phyloP scores from a whole-genome alignment of 2,113 vertebrate species.

The Lepisosteus oculatus region DNA sequence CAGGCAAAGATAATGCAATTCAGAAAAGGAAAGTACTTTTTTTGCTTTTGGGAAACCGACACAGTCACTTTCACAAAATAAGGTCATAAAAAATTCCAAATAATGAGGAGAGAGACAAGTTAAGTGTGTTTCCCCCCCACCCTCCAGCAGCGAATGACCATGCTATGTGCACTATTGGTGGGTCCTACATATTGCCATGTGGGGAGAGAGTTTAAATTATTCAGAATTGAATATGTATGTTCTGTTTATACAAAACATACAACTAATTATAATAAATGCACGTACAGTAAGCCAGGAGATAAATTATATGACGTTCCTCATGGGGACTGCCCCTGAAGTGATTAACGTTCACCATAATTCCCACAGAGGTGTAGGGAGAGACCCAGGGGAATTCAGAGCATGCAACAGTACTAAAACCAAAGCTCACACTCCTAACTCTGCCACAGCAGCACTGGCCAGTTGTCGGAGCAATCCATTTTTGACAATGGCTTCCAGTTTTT shows the following conservation, averaged over 20 bases:
- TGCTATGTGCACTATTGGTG: neutral
- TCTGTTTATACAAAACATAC: neutral
- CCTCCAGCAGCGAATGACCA: neutral
- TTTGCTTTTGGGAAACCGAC: neutral
- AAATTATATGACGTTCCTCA: neutral
- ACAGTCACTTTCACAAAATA: constrained; percentile 4
- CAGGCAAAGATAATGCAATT: neutral
- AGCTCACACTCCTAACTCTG: constrained; percentile 4
- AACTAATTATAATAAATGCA: constrained; percentile 3
- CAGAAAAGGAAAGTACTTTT: neutral
- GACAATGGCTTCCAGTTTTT: neutral
- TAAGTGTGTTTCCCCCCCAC: neutral
- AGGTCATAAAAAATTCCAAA: neutral
- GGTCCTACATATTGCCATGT: no score
- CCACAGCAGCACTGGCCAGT: neutral
- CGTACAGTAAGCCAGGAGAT: constrained; percentile 1
- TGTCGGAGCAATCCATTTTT: neutral
- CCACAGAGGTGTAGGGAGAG: constrained; percentile 47
- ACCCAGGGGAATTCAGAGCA: constrained; percentile 41
- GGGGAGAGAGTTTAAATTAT: neutral
- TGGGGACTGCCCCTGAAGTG: constrained; percentile 42
- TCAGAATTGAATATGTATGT: neutral
- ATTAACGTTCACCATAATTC: constrained; percentile 40
- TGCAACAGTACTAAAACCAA: constrained; percentile 21
- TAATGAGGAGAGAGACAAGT: constrained; percentile 7